Percentiles rank a stretch among this genome's conserved stretches.
These are phyloP conservation scores for Neomorphus geoffroyi DNA, from an alignment of 2,797 vertebrate species.

Conservation along the genomic window DNA sequence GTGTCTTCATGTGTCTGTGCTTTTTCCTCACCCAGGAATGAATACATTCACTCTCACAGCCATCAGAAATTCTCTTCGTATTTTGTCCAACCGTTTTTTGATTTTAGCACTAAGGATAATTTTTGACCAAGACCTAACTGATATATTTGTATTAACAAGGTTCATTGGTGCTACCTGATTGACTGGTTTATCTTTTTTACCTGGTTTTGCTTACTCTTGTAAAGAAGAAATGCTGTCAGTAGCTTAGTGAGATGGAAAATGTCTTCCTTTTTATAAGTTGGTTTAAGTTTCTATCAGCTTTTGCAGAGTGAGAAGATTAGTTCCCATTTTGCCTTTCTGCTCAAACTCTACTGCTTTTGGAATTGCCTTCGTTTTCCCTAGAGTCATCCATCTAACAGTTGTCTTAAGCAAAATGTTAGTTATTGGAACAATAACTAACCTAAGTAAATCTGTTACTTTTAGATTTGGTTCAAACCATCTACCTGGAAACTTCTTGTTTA, in stretches of 20 bases:
- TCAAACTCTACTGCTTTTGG: background rate
- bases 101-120: background rate
- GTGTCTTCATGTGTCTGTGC: background rate
- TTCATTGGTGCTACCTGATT: background rate
- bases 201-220: background rate
- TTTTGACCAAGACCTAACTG: background rate
- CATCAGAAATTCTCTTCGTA: background rate
- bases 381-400: background rate
- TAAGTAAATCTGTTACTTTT: background rate
- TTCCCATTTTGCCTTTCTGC: background rate
- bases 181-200: background rate
- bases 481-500: background rate
- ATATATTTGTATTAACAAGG: background rate
- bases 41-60: background rate
- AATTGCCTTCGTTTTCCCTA: background rate
- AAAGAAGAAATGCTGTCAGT: background rate
- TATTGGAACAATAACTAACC: background rate
- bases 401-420: background rate
- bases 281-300: background rate
- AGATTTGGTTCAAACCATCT: background rate
- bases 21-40: background rate
- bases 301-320: background rate
- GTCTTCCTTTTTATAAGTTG: background rate
- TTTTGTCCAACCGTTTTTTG: background rate
- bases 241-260: background rate